Conservation (phyloP, 2,113 vertebrate genomes). For the Hippocampus abdominalis region DNA sequence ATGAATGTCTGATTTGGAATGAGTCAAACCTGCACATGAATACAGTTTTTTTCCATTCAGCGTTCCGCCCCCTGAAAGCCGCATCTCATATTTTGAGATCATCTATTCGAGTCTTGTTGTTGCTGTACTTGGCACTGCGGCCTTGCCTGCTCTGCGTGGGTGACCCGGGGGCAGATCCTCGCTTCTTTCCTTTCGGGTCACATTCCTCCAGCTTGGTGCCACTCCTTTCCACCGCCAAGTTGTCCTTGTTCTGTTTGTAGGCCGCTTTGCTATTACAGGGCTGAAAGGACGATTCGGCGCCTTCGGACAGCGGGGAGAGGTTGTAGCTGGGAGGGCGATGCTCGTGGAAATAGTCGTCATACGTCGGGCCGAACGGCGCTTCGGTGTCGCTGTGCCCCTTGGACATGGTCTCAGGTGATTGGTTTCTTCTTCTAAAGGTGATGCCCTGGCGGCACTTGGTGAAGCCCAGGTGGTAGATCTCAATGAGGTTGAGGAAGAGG, state of each 20-base stretch:
- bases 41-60: slow-evolving; percentile 23
- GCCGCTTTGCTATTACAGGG: slow-evolving; percentile 67
- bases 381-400: slow-evolving; percentile 40
- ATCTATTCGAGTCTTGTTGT: slow-evolving; percentile 71
- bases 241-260: slow-evolving; percentile 75
- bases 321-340: slow-evolving; percentile 56
- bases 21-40: slow-evolving; percentile 43
- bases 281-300: slow-evolving; percentile 56
- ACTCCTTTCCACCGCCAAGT: slow-evolving; percentile 68
- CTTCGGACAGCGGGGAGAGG: slow-evolving; percentile 52
- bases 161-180: slow-evolving; percentile 57
- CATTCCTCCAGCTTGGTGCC: slow-evolving; percentile 63
- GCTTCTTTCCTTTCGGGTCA: slow-evolving; percentile 63
- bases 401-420: neutral
- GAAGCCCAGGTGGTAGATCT: slow-evolving; percentile 80
- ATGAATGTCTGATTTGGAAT: slow-evolving; percentile 34
- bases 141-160: slow-evolving; percentile 53
- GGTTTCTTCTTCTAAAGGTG: slow-evolving; percentile 23
- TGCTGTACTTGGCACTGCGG: slow-evolving; percentile 61
- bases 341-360: slow-evolving; percentile 59
- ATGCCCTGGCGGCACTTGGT: slow-evolving; percentile 73
- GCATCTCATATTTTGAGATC: slow-evolving; percentile 73
- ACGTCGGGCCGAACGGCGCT: slow-evolving; percentile 59
- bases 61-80: slow-evolving; percentile 19
- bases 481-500: slow-evolving; percentile 79